These are phyloP conservation scores for Heterotilapia buettikoferi DNA, from an alignment of 2,113 vertebrate species.

Conservation along the genomic window DNA sequence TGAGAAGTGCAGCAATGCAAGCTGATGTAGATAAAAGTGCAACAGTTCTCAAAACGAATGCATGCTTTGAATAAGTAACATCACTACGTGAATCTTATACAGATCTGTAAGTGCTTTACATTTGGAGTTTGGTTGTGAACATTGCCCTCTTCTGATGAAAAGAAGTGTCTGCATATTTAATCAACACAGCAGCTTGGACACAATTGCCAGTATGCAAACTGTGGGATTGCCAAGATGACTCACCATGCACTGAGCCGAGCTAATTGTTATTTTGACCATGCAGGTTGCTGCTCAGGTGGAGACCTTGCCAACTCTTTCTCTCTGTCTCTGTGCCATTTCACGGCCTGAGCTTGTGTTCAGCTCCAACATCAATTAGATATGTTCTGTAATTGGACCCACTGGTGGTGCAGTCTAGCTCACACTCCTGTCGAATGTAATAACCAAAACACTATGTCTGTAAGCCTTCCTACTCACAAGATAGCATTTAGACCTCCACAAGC, in stretches of 20 bases:
- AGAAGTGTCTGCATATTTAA: constrained; percentile 45
- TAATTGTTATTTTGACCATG: constrained; percentile 59
- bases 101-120: neutral
- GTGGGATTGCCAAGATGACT: constrained; percentile 50
- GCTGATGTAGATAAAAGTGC: constrained; percentile 15
- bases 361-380: constrained; percentile 39
- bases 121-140: constrained; percentile 47
- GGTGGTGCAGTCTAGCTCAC: constrained; percentile 4
- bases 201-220: constrained; percentile 18
- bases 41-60: constrained; percentile 24
- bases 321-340: constrained; percentile 13
- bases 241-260: constrained; percentile 25
- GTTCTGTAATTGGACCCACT: constrained; percentile 25
- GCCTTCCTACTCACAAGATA: neutral
- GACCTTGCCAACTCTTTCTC: constrained; percentile 18
- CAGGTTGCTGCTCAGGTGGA: constrained; percentile 32
- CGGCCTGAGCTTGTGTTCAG: neutral
- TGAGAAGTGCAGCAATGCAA: constrained; percentile 12
- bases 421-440: neutral
- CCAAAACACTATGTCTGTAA: constrained; percentile 1
- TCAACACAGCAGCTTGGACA: constrained; percentile 31
- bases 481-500: neutral
- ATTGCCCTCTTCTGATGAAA: constrained; percentile 70
- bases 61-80: constrained; percentile 21
- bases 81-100: neutral